A percentile compares a stretch with the other conserved stretches of the same genome.
Evolutionary conservation across 1,140 invertebrate genomes (phyloP).

Genomic region (Drosophila obscura): DNA sequence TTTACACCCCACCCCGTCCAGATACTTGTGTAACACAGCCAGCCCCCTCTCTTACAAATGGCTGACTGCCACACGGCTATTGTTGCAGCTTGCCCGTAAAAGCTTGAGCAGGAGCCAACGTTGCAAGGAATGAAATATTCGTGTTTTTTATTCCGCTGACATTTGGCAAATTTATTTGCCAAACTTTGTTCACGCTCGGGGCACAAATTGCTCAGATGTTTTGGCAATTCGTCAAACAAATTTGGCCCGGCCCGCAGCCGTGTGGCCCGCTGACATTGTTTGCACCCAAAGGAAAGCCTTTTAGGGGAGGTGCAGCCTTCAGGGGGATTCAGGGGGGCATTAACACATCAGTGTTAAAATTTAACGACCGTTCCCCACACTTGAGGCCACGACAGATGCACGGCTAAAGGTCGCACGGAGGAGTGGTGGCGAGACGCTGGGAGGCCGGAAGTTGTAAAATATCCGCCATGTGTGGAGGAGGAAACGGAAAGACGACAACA

Average conservation of each 20-base stretch:
- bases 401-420: constrained; percentile 22
- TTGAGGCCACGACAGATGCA: not conserved
- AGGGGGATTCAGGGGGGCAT: constrained; percentile 45
- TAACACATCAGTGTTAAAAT: constrained; percentile 80
- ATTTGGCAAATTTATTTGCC: constrained; percentile 71
- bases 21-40: constrained; percentile 1
- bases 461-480: constrained; percentile 59
- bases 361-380: constrained; percentile 57
- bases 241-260: constrained; percentile 23
- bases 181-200: constrained; percentile 37
- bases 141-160: constrained; percentile 52
- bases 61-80: constrained; percentile 29
- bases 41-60: not conserved
- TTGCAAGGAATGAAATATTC: constrained; percentile 35
- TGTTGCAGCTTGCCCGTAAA: constrained; percentile 26
- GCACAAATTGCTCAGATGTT: constrained; percentile 75
- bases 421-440: not conserved
- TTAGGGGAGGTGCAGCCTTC: constrained; percentile 34
- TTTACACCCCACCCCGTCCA: not conserved
- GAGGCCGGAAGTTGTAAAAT: constrained; percentile 74
- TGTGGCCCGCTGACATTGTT: constrained; percentile 14
- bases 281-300: constrained; percentile 2
- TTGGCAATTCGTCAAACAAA: constrained; percentile 74
- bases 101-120: constrained; percentile 1
- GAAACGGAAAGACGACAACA: constrained; percentile 48